Conservation (phyloP, 1,140 invertebrate genomes). For the Hyles vespertilio region DNA sequence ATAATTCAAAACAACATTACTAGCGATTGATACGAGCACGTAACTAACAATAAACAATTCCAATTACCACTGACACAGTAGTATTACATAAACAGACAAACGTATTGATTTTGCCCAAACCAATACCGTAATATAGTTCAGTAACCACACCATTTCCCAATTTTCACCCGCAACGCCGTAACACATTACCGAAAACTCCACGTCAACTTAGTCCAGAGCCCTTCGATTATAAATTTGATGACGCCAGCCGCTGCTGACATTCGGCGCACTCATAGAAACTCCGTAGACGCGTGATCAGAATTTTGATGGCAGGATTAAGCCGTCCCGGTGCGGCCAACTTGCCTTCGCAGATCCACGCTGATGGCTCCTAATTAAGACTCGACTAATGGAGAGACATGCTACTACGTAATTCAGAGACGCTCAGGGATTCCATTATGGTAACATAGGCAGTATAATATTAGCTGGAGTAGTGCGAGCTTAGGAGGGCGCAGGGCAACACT, state of each 20-base stretch:
- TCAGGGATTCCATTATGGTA: constrained; percentile 19
- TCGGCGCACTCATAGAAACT: constrained; percentile 50
- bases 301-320: constrained; percentile 48
- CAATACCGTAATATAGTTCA: too few relatives aligned
- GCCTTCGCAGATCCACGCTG: constrained; percentile 31
- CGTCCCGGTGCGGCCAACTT: constrained; percentile 34
- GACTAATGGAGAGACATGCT: constrained; percentile 42
- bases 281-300: constrained; percentile 48
- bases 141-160: too few relatives aligned
- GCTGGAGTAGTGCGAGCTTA: background rate
- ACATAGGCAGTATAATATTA: constrained; percentile 8
- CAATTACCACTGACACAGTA: too few relatives aligned
- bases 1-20: too few relatives aligned
- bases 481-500: constrained; percentile 1
- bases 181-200: too few relatives aligned
- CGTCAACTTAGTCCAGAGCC: constrained; percentile 7
- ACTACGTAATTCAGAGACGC: constrained; percentile 23
- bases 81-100: too few relatives aligned
- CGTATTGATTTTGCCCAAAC: too few relatives aligned
- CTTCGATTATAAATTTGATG: constrained; percentile 35
- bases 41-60: too few relatives aligned
- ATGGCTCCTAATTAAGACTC: constrained; percentile 43
- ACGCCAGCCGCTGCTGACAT: constrained; percentile 32
- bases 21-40: too few relatives aligned
- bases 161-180: too few relatives aligned